Conservation (phyloP, 1,140 invertebrate genomes). For the Octopus bimaculoides region DNA sequence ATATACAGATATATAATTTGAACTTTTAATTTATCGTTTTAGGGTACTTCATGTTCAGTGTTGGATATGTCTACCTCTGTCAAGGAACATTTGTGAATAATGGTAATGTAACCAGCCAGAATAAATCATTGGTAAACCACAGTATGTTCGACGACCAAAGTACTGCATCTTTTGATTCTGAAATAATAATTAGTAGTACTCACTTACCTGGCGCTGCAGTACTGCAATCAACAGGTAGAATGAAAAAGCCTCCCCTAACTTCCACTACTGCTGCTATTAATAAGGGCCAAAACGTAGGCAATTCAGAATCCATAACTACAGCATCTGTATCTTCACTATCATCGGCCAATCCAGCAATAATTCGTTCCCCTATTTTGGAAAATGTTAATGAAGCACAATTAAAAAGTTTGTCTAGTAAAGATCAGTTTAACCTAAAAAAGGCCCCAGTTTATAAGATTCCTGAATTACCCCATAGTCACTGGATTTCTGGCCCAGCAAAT, state of each 20-base stretch:
- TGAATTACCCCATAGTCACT: background rate
- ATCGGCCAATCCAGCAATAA: background rate
- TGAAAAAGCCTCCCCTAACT: background rate
- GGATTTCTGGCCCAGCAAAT: background rate
- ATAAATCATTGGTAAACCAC: too few species aligned
- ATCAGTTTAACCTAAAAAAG: background rate
- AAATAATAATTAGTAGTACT: background rate
- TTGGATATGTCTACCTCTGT: too few species aligned
- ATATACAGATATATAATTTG: too few species aligned
- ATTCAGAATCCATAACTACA: background rate
- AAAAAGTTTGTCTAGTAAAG: background rate
- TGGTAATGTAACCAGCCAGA: too few species aligned
- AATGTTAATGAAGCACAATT: background rate
- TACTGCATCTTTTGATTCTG: background rate
- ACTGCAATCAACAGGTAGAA: background rate
- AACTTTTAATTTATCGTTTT: too few species aligned
- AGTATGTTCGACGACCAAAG: too few species aligned
- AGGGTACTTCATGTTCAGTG: too few species aligned
- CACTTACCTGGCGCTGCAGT: too few species aligned
- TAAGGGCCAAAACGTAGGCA: background rate
- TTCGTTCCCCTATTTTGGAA: background rate
- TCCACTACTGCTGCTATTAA: background rate
- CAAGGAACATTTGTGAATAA: too few species aligned
- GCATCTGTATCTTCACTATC: background rate
- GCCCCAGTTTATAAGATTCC: background rate